These are phyloP conservation scores for Myotis lucifugus DNA, from an alignment of 2,113 vertebrate species.

Conservation along the genomic window DNA sequence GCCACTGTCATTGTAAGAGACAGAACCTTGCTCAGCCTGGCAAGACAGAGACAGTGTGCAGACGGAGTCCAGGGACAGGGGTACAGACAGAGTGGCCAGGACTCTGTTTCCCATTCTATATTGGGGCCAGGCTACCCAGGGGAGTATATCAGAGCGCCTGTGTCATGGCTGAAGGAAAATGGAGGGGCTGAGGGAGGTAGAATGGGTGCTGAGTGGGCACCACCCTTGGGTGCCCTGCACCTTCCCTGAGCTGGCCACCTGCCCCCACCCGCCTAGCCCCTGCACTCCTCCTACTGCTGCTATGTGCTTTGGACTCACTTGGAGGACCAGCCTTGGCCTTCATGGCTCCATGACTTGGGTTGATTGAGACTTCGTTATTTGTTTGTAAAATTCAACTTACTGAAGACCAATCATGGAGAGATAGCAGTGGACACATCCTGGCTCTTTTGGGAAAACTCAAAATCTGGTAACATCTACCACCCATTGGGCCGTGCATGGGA, in stretches of 20 bases:
- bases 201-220: background rate
- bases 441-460: background rate
- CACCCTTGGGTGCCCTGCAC: background rate
- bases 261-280: accelerated
- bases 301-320: background rate
- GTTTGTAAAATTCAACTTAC: background rate
- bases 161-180: background rate
- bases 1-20: background rate
- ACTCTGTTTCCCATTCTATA: background rate
- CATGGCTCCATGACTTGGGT: background rate
- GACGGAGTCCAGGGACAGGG: background rate
- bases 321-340: no score
- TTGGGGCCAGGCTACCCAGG: background rate
- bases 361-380: background rate
- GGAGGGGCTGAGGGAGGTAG: background rate
- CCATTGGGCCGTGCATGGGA: accelerated
- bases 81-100: background rate
- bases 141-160: background rate
- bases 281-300: background rate
- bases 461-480: background rate
- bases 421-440: background rate
- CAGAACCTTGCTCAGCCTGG: background rate
- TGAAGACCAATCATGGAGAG: background rate
- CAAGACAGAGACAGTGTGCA: background rate
- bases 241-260: background rate